Base-by-base conservation (phyloP, 2,113 vertebrate species). In the Martes martes region DNA sequence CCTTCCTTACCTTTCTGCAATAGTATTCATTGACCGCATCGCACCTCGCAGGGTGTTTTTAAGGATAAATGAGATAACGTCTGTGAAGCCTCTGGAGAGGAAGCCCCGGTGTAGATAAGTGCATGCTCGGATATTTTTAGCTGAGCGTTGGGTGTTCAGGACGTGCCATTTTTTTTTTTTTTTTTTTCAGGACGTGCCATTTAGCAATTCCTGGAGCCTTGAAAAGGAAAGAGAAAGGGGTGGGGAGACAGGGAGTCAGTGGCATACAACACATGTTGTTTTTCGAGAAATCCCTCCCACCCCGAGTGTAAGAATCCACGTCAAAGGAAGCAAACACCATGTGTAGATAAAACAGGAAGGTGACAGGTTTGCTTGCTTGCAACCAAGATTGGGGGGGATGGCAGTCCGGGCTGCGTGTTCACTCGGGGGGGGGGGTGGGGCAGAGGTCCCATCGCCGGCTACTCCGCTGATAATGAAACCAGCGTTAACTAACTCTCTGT, bases 321-420 rank as follows among this genome's bases (percentile, higher is more conserved):
- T 98, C 98, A 99, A 96, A 98, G 99, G 99, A 99, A 99, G 95
- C 1, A 2, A 97, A 92, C 65, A 10, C 63, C 93, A 24, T 0
- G 26, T 90, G 15, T 16, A 97, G 98, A 98, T 98, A 98, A 97
- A 98, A 91, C 79, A 59, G 92, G 97, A 80, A 94, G 86, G 88
- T 91, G 85, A 97, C 69, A 89, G 85, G 45, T 71, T 96, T 98
- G 95, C 97, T 84, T 94, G 95, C 93, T 97, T 67, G 96, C 97
- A 78, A 90, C 82, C 76, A 6, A 9, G 85, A 39, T 45, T 50
- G 52, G 31, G 69, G 50, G 6, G 0, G 59, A 59, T 96, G 91
- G 79, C 93, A 26, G 76, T 0, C 33, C 78, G 11, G 63, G 91
- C 55, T 2, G 11, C 47, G 7, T 15, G 36, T 47, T 93, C 52